Evolutionary conservation across 1,140 invertebrate species (phyloP), one percentile per base, ranked within the genome.

Genomic region (Macrobrachium nipponense): DNA sequence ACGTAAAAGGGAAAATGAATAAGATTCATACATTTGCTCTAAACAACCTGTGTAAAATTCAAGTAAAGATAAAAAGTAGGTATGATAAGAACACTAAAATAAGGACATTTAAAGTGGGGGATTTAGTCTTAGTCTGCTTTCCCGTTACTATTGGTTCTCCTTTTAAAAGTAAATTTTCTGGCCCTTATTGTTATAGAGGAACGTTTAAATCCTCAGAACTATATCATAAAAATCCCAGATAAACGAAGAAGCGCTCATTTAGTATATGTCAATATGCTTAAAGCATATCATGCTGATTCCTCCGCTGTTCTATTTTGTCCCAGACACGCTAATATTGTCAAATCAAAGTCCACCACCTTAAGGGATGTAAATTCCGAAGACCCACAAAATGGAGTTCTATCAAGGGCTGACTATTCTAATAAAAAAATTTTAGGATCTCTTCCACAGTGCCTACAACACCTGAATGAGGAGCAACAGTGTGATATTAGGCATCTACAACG

Each of bases 41-140:
- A 73, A 15, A 6, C 8, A 23, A 82, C 59, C 17, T 87, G 15
- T 51, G 17, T 23, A 86, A 72, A 44, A 85, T 5, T 79, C 82
- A 66, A 58, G n/a, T n/a, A 62, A 51, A 66, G 1, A 77, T n/a
- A 60, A 82, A 44, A 58, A 61, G 17, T n/a, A 20, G 66, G 6
- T 81, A 59, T 80, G 76, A 73, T 8, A 17, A 36, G 6, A 73
- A 6, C 15, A 36, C 70, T 27, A 17, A 73, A 36, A 5, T 5
- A 18, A 23, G 15, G 17, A 36, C 4, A 23, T 73, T 73, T 36
- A 36, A n/a, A 1, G 5, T 20, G 2, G 70, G 70, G 5, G 3
- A 73, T 17, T 36, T 36, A 36, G 70, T 73, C 27, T 73, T 73
- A 2, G 17, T 23, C 70, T 73, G 10, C 7, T 12, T 73, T 73